These are phyloP conservation scores for Mimachlamys varia DNA, from an alignment of 2,888 invertebrate species.

Conservation along the genomic window DNA sequence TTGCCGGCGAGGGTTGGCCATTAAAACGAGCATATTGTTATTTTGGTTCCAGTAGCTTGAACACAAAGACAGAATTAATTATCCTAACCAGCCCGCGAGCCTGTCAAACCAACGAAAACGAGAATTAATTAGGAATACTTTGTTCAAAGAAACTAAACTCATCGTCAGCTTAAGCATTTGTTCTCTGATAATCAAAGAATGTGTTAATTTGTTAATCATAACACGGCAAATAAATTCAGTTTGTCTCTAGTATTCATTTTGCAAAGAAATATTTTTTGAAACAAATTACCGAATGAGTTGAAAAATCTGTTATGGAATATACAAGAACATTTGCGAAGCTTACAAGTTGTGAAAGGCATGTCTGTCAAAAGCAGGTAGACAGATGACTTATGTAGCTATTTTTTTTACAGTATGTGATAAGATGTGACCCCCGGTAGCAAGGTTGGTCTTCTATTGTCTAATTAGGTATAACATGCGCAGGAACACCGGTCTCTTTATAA, in stretches of 20 bases:
- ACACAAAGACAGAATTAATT: constrained; percentile 31
- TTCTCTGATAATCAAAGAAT: not conserved
- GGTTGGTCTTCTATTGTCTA: constrained; percentile 7
- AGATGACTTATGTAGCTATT: not conserved
- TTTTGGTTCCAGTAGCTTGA: constrained; percentile 31
- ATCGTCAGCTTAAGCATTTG: not conserved
- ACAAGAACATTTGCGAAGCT: not conserved
- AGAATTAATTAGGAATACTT: not conserved
- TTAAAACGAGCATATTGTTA: constrained; percentile 17
- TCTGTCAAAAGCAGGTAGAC: not conserved
- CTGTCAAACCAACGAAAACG: constrained; percentile 15
- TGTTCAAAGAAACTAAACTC: constrained; percentile 16
- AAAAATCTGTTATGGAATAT: not conserved
- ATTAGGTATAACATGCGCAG: not conserved
- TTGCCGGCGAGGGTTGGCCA: not conserved
- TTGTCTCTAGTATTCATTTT: not conserved
- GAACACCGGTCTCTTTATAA: not conserved
- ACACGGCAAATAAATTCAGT: not conserved
- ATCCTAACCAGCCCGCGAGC: constrained; percentile 27
- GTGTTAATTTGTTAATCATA: not conserved
- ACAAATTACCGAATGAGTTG: not conserved
- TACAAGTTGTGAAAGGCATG: not conserved
- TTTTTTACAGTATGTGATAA: constrained; percentile 1
- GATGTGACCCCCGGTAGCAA: not conserved
- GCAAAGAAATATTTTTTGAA: not conserved